Evolutionary conservation across 2,113 vertebrate species (phyloP), one percentile per base, ranked within the genome.

Genomic region (Seriola quinqueradiata): DNA sequence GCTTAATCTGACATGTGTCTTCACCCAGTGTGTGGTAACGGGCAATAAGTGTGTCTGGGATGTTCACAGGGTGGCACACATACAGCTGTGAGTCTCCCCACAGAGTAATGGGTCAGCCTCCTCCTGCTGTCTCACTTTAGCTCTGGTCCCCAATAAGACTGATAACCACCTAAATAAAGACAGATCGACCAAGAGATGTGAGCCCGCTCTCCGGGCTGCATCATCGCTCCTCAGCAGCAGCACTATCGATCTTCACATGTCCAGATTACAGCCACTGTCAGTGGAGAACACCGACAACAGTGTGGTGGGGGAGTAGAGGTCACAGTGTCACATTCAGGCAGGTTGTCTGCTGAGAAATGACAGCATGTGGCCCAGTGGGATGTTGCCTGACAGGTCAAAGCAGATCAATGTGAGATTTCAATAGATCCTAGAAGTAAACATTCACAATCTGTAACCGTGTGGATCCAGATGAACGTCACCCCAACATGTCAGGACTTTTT

Each of bases 91-190:
- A 14, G 58, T 72, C 48, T 68, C 57, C 19, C 40, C 21, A 46
- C 44, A 36, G 32, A 77, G 58, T 46, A 23, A 71, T 17, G 34
- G 23, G 46, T 17, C 54, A 46, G 52, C 54, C 54, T 83, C 65
- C 25, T 73, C 55, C 16, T 74, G 68, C 69, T 46, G 17, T 46
- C 57, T 78, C 14, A 0, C n/a, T 77, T 74, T 64, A 48, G 66
- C 38, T 81, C n/a, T 14, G 19, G 28, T 76, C 79, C 72, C 81
- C 77, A 86, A 84, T 82, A 42, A 84, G 75, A 89, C 75, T 77
- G 81, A 90, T 88, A 83, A 78, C 38, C 5, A 3, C 28, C 69
- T 70, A 70, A 87, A 85, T 85, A 78, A 81, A 90, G 88, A 88
- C 10, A 0, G 46, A 84, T 78, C 52, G 81, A 83, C 57, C 23